These are phyloP conservation scores for Phenganax stokvisi DNA, from an alignment of 92 coral and sea anemone species.

Conservation along the genomic window DNA sequence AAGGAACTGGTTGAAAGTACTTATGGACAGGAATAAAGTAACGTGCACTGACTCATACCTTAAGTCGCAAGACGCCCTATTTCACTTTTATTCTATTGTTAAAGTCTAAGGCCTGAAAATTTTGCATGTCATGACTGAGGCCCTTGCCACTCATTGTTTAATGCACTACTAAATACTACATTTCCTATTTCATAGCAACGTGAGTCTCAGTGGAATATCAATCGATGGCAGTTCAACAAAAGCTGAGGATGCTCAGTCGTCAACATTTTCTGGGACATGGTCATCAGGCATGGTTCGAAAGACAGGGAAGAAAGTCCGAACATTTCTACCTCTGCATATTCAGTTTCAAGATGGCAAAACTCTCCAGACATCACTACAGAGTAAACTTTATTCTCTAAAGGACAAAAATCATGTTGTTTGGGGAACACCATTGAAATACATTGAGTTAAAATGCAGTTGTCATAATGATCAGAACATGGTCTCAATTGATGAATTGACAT, in stretches of 20 bases:
- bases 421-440: slow-evolving; percentile 80
- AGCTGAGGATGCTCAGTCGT: slow-evolving; percentile 54
- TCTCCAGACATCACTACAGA: slow-evolving; percentile 63
- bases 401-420: slow-evolving; percentile 90
- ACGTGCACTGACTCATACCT: no score
- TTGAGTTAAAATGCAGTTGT: slow-evolving; percentile 69
- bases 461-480: slow-evolving; percentile 63
- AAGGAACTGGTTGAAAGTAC: no score
- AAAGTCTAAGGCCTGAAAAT: not conserved
- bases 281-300: slow-evolving; percentile 64
- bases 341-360: slow-evolving; percentile 64
- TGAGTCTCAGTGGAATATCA: slow-evolving; percentile 61
- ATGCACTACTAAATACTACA: not conserved
- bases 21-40: not conserved
- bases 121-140: not conserved
- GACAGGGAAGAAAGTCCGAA: slow-evolving; percentile 78
- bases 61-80: no score
- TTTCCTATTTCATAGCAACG: slow-evolving; percentile 53
- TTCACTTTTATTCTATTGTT: no score
- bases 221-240: slow-evolving; percentile 60
- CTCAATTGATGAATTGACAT: slow-evolving; percentile 59
- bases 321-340: slow-evolving; percentile 55
- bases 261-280: slow-evolving; percentile 64
- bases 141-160: no score
- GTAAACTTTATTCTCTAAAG: slow-evolving; percentile 75